Evolutionary conservation across 2,888 invertebrate genomes (phyloP).

Genomic region (Eupithecia subfuscata): DNA sequence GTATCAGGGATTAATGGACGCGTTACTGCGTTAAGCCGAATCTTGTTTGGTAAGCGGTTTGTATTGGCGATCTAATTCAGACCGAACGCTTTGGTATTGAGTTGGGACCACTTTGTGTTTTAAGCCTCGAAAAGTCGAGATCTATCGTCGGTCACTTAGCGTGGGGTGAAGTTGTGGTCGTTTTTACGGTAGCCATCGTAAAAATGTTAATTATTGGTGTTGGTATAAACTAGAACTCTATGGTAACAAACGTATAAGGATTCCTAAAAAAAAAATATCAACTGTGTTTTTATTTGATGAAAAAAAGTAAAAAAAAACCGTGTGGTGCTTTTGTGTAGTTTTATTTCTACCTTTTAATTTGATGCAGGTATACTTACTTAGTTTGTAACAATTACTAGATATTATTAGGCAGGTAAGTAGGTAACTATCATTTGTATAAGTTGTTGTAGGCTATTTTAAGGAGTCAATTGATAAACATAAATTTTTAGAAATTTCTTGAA

Average conservation of each 20-base stretch:
- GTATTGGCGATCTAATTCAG: slow-evolving; percentile 17
- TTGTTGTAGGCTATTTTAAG: no score
- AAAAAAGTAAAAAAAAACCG: neutral
- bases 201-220: neutral
- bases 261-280: neutral
- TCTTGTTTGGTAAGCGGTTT: slow-evolving; percentile 39
- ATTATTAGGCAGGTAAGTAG: neutral
- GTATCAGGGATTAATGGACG: slow-evolving; percentile 71
- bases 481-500: neutral
- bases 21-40: slow-evolving; percentile 57
- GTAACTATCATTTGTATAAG: neutral
- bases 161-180: neutral
- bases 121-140: neutral
- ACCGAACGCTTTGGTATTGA: neutral
- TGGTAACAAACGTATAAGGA: neutral
- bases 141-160: neutral
- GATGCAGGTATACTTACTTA: neutral
- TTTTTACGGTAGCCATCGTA: neutral
- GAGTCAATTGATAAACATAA: neutral
- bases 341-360: neutral
- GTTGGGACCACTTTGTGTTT: neutral
- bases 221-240: neutral
- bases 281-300: neutral
- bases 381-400: neutral
- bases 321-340: neutral